phyloP scores from a whole-genome alignment of 2,797 vertebrate genomes.

The Apogon talboti region DNA sequence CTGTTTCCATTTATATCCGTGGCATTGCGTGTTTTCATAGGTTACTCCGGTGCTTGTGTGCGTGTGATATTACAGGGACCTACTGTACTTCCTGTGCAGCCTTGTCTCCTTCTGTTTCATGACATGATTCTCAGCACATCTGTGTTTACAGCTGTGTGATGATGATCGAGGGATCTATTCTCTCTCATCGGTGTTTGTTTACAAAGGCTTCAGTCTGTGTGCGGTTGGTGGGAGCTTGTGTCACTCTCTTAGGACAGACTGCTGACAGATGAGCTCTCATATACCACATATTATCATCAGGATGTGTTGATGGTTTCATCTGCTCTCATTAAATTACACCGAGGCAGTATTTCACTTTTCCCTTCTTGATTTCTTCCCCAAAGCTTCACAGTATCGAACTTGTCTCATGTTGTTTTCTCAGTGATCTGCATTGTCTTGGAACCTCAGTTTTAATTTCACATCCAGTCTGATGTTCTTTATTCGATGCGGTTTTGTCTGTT shows the following conservation, averaged over 20 bases:
- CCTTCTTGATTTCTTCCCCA: neutral
- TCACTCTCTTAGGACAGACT: constrained; percentile 36
- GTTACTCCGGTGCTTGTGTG: constrained; percentile 1
- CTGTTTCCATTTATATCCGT: neutral
- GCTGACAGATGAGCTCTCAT: constrained; percentile 56
- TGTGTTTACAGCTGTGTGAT: constrained; percentile 74
- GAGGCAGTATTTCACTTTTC: constrained; percentile 11
- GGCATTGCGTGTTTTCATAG: constrained; percentile 11
- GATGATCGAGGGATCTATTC: constrained; percentile 64
- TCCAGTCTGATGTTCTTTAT: too few species aligned
- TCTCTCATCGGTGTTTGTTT: constrained; percentile 65
- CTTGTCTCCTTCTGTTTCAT: constrained; percentile 38
- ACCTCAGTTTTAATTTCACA: neutral
- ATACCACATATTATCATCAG: constrained; percentile 23
- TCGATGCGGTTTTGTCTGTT: too few species aligned
- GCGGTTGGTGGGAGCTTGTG: constrained; percentile 45
- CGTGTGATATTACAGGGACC: constrained; percentile 16
- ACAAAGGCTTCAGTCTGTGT: constrained; percentile 52
- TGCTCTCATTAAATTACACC: constrained; percentile 1
- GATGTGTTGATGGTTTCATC: constrained; percentile 27
- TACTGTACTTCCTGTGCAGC: constrained; percentile 48
- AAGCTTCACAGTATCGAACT: neutral
- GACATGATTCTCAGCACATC: constrained; percentile 62
- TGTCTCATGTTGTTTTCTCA: neutral
- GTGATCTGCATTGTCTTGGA: neutral